Evolutionary conservation across 1,140 invertebrate species (phyloP).

Genomic region (Theocolax elegans): DNA sequence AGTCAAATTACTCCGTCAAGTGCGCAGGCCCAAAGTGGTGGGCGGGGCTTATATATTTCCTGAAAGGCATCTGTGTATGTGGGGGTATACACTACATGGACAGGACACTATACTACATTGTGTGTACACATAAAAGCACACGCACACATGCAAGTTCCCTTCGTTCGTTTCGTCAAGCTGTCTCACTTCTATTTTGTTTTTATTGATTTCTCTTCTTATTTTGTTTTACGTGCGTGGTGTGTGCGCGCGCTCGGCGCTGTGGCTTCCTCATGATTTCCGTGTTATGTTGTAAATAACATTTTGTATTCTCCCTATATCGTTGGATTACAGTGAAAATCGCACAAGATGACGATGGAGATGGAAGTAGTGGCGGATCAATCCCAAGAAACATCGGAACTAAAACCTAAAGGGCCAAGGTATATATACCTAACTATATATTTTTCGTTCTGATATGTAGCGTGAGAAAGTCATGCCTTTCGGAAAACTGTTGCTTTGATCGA

Average conservation of each 20-base stretch:
- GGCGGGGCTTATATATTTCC: too few relatives aligned
- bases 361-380: background rate
- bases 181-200: conserved; percentile 26
- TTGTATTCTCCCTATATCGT: too few relatives aligned
- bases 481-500: conserved; percentile 39
- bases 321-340: too few relatives aligned
- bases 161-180: too few relatives aligned
- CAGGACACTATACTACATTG: too few relatives aligned
- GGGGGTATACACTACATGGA: background rate
- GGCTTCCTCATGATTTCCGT: conserved; percentile 8
- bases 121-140: too few relatives aligned
- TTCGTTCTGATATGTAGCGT: too few relatives aligned
- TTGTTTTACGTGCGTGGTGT: conserved; percentile 30
- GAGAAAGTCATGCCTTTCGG: conserved; percentile 10
- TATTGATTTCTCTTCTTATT: conserved; percentile 37
- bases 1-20: too few relatives aligned
- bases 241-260: background rate
- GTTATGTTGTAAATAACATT: conserved; percentile 21
- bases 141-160: too few relatives aligned
- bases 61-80: too few relatives aligned
- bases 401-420: conserved; percentile 31
- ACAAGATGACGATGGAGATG: conserved; percentile 35
- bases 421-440: too few relatives aligned
- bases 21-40: too few relatives aligned
- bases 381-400: conserved; percentile 10